Conservation (phyloP, 53 echinoderm and acorn worm genomes). For the Echinarachnius parma region DNA sequence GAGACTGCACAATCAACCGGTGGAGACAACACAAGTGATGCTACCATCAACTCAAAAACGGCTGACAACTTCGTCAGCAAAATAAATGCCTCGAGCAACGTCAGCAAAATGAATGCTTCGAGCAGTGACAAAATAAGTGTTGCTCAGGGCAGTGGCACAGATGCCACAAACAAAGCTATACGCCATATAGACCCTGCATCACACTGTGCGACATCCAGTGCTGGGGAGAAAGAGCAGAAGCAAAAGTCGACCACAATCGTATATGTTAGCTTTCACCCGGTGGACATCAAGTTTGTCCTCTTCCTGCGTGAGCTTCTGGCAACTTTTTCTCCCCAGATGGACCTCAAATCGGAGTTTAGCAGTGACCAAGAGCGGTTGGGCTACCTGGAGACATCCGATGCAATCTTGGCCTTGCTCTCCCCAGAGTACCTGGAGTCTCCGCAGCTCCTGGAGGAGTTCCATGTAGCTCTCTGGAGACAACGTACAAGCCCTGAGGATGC, state of each 20-base stretch:
- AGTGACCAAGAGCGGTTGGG: slow-evolving; percentile 62
- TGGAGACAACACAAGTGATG: too few relatives aligned
- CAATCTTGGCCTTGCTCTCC: slow-evolving; percentile 69
- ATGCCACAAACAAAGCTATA: too few relatives aligned
- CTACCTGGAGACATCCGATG: slow-evolving; percentile 62
- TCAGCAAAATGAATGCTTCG: too few relatives aligned
- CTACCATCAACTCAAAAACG: too few relatives aligned
- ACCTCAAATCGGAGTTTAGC: slow-evolving; percentile 24
- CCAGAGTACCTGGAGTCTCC: slow-evolving; percentile 76
- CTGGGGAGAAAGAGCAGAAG: background rate
- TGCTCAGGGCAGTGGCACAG: too few relatives aligned
- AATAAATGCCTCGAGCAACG: too few relatives aligned
- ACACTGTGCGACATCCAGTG: too few relatives aligned
- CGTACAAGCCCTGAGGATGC: slow-evolving; percentile 41
- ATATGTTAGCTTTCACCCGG: slow-evolving; percentile 65
- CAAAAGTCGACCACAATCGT: slow-evolving; percentile 27
- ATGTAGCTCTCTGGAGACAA: slow-evolving; percentile 83
- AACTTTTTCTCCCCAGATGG: slow-evolving; percentile 35
- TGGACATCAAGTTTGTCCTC: slow-evolving; percentile 63
- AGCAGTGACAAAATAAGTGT: too few relatives aligned
- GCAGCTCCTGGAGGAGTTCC: slow-evolving; percentile 84
- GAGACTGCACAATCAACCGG: background rate
- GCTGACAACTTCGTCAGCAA: too few relatives aligned
- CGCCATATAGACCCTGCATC: too few relatives aligned
- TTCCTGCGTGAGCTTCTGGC: slow-evolving; percentile 27